Conservation (phyloP, 2,888 invertebrate genomes). For the Tineola bisselliella region DNA sequence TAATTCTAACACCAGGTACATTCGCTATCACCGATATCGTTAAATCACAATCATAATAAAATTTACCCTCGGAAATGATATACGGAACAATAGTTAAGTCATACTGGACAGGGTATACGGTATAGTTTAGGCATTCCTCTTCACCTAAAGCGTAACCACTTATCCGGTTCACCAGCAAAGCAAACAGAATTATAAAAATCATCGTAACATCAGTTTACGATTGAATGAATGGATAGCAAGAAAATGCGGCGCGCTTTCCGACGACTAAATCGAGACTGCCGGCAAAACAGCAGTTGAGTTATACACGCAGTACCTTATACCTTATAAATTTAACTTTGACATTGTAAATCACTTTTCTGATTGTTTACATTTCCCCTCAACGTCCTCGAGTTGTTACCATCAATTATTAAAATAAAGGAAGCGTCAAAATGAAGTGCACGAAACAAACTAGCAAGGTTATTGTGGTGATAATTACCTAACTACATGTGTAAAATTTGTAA, state of each 20-base stretch:
- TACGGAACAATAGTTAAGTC: constrained; percentile 45
- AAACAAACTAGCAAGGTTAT: constrained; percentile 1
- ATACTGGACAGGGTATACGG: constrained; percentile 56
- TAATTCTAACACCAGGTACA: constrained; percentile 37
- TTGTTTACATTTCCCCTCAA: constrained; percentile 4
- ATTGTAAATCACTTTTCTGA: background rate
- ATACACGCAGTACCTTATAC: background rate
- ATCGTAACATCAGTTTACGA: constrained; percentile 15
- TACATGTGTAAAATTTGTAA: background rate
- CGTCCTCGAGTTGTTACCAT: constrained; percentile 8
- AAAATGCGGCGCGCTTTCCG: constrained; percentile 1
- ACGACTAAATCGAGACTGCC: background rate
- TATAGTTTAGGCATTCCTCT: constrained; percentile 57
- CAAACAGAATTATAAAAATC: constrained; percentile 16
- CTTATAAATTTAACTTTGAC: background rate
- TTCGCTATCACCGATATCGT: constrained; percentile 50
- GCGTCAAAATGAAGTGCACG: constrained; percentile 5
- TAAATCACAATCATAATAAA: constrained; percentile 47
- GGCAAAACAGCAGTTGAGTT: background rate
- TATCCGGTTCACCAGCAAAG: constrained; percentile 26
- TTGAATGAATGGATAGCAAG: background rate
- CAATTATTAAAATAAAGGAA: constrained; percentile 7
- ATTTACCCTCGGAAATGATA: constrained; percentile 28
- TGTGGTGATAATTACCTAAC: background rate
- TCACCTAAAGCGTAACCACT: constrained; percentile 33